Evolutionary conservation across 1,140 invertebrate genomes (phyloP).

Genomic region (Lepidostoma basale): DNA sequence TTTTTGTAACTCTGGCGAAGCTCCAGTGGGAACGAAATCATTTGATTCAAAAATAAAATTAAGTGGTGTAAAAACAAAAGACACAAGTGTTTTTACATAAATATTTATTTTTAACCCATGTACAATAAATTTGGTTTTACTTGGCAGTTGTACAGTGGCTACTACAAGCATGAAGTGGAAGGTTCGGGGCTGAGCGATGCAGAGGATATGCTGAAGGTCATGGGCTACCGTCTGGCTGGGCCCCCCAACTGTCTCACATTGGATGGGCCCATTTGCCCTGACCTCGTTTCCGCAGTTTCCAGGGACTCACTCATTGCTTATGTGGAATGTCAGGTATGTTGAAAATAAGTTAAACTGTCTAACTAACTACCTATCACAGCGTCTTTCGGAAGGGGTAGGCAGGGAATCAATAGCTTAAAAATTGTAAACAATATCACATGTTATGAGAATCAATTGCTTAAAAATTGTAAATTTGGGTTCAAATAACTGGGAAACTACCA

Average conservation of each 20-base stretch:
- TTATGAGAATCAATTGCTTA: too few relatives aligned
- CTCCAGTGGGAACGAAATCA: too few relatives aligned
- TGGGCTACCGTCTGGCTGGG: conserved; percentile 78
- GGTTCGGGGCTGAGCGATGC: conserved; percentile 73
- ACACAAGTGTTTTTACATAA: conserved; percentile 2
- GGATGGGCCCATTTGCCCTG: conserved; percentile 78
- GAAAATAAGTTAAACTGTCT: too few relatives aligned
- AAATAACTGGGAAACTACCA: too few relatives aligned
- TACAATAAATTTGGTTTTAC: conserved; percentile 25
- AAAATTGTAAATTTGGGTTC: too few relatives aligned
- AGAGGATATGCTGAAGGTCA: conserved; percentile 75
- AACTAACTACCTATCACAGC: too few relatives aligned
- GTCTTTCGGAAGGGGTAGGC: too few relatives aligned
- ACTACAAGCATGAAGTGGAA: conserved; percentile 85
- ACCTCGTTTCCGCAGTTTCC: conserved; percentile 77
- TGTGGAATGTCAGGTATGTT: conserved; percentile 87
- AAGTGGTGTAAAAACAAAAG: too few relatives aligned
- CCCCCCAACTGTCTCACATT: conserved; percentile 62
- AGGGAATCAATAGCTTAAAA: too few relatives aligned
- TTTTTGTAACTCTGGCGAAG: too few relatives aligned
- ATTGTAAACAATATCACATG: too few relatives aligned
- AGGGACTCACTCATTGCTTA: conserved; percentile 86
- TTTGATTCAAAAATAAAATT: too few relatives aligned
- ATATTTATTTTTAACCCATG: conserved; percentile 5
- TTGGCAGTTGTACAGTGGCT: conserved; percentile 80